Conservation (phyloP, 2,888 invertebrate genomes). For the Anagyrus pseudococci region DNA sequence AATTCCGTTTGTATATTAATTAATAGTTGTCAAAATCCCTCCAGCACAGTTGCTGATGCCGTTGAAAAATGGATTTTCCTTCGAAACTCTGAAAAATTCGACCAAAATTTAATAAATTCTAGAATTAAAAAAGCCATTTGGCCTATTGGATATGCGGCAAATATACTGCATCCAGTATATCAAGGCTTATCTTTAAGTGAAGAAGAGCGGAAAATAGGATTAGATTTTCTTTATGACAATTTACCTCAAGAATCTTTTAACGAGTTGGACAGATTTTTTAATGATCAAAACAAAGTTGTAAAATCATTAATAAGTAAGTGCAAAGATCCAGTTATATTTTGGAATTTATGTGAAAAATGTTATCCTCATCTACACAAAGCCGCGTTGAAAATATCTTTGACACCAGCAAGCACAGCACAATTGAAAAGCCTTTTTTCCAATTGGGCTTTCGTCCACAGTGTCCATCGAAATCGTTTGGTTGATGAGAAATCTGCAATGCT, state of each 20-base stretch:
- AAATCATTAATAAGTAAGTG: neutral
- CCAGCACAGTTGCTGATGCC: neutral
- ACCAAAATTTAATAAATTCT: neutral
- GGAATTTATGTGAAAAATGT: neutral
- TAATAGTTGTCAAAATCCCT: constrained; percentile 2
- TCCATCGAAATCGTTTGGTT: neutral
- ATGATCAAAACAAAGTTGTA: neutral
- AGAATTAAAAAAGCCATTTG: constrained; percentile 5
- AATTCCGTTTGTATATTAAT: neutral
- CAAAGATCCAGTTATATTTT: neutral
- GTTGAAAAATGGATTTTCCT: neutral
- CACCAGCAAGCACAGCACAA: neutral
- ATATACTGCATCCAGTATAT: constrained; percentile 1
- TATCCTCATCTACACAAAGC: neutral
- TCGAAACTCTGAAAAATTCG: neutral
- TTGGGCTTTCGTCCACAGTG: neutral
- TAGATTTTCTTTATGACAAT: neutral
- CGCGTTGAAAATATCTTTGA: neutral
- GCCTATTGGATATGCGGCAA: constrained; percentile 3
- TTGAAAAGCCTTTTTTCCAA: neutral
- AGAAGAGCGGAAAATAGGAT: neutral
- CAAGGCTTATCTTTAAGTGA: neutral
- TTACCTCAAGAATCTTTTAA: neutral
- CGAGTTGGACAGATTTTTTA: neutral
- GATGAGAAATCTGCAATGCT: neutral